Base-by-base conservation (phyloP, 2,113 vertebrate genomes). In the Casuarius casuarius region DNA sequence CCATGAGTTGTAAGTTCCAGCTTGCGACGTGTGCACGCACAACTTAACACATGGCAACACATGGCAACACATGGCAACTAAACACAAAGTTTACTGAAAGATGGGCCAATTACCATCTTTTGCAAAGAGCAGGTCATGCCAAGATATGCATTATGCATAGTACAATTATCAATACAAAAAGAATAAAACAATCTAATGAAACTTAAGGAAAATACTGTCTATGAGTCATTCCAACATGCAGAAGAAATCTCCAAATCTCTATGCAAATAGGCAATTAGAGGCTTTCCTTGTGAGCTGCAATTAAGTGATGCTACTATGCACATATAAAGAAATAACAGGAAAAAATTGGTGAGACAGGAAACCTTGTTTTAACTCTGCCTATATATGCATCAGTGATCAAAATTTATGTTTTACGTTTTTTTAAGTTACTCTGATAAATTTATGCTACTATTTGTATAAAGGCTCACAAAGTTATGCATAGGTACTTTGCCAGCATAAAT, bases 191-290 rank as follows among this genome's bases (percentile, higher is more conserved):
- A 93, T 89, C 96, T 85, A 96, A 94, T 76, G 71, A 94, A 94
- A 95, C 58, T 65, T 85, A 35, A 95, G 80, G 96, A 93, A 93
- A 93, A 85, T 79, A 87, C 79, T 75, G 49, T 66, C 92, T 78
- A 3, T 59, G 94, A 96, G 94, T 96, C 86, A 92, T 68, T 56
- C 87, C 23, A 19, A 90, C 75, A 29, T 1, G 71, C 66, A 61
- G 88, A 72, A 93, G 89, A 83, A 89, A 87, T 96, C 65, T 89
- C 89, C 89, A 83, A 22, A 80, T 91, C 92, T 96, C 90, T 91
- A 84, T 68, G 84, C 84, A 97, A 96, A 96, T 66, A 56, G 35
- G 72, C 94, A 97, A 79, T 96, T 94, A 94, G 93, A 94, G 91
- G 97, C 86, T 96, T 92, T 90, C 85, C 78, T 63, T 79, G 87